phyloP scores from a whole-genome alignment of 2,888 invertebrate genomes.

The Allacma fusca region DNA sequence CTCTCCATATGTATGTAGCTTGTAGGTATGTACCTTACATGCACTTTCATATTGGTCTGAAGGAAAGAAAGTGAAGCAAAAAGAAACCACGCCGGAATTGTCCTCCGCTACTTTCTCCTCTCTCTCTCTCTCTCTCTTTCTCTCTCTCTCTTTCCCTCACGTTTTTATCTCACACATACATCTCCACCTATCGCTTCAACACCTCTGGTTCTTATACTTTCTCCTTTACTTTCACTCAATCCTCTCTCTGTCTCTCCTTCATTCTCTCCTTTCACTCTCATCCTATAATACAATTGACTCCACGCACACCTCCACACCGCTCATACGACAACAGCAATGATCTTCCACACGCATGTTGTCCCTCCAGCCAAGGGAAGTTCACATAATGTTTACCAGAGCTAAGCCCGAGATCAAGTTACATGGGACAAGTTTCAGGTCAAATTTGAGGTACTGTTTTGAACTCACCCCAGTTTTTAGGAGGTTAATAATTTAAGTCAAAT shows the following conservation, averaged over 20 bases:
- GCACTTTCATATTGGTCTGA: too few species aligned
- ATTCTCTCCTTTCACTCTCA: neutral
- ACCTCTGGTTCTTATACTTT: slow-evolving; percentile 41
- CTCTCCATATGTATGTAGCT: too few species aligned
- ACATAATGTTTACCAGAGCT: too few species aligned
- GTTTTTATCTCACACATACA: slow-evolving; percentile 47
- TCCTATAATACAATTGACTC: slow-evolving; percentile 10
- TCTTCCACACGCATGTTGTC: too few species aligned
- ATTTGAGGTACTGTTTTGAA: too few species aligned
- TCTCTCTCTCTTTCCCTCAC: slow-evolving; percentile 5
- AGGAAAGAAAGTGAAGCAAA: slow-evolving; percentile 15
- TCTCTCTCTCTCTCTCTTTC: neutral
- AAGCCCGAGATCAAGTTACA: too few species aligned
- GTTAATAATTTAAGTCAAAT: too few species aligned
- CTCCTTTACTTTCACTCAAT: slow-evolving; percentile 11
- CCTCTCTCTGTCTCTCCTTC: slow-evolving; percentile 32
- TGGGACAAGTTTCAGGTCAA: too few species aligned
- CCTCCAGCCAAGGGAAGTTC: too few species aligned
- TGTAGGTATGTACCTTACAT: too few species aligned
- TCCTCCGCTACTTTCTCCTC: neutral
- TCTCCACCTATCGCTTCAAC: slow-evolving; percentile 40
- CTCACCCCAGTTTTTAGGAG: too few species aligned
- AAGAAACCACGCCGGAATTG: slow-evolving; percentile 33
- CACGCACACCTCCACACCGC: neutral
- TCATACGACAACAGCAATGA: too few species aligned